These are phyloP conservation scores for Bombus polaris DNA, from an alignment of 1,140 invertebrate species.

Conservation along the genomic window DNA sequence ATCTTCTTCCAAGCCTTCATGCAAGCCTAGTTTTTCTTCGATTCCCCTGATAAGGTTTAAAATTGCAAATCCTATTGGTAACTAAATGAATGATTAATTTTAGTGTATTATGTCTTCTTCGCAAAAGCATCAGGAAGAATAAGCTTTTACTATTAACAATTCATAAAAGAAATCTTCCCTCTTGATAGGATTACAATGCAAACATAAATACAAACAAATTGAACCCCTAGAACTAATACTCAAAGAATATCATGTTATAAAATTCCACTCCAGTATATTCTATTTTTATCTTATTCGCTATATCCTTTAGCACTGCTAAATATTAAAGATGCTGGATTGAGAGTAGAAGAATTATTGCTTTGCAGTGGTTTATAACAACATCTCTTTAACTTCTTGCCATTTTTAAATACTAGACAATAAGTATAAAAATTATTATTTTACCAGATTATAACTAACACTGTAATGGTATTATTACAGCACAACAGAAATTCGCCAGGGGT, in stretches of 20 bases:
- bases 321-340: too few relatives aligned
- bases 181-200: neutral
- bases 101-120: neutral
- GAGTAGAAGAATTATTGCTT: neutral
- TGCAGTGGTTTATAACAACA: too few relatives aligned
- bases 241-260: neutral
- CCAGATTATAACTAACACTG: neutral
- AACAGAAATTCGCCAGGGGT: neutral
- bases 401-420: neutral
- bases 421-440: neutral
- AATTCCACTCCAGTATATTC: neutral
- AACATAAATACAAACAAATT: neutral
- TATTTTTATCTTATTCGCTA: neutral
- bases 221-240: too few relatives aligned
- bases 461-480: too few relatives aligned
- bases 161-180: neutral
- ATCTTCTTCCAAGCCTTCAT: slow-evolving; percentile 37
- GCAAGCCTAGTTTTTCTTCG: slow-evolving; percentile 11
- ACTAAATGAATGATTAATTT: neutral
- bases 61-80: slow-evolving; percentile 42
- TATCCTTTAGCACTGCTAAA: neutral
- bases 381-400: neutral
- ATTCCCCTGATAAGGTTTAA: slow-evolving; percentile 27
- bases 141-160: neutral
- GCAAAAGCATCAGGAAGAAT: neutral